These are phyloP conservation scores for Drosophila micromelanica DNA, from an alignment of 1,140 invertebrate species.

Conservation along the genomic window DNA sequence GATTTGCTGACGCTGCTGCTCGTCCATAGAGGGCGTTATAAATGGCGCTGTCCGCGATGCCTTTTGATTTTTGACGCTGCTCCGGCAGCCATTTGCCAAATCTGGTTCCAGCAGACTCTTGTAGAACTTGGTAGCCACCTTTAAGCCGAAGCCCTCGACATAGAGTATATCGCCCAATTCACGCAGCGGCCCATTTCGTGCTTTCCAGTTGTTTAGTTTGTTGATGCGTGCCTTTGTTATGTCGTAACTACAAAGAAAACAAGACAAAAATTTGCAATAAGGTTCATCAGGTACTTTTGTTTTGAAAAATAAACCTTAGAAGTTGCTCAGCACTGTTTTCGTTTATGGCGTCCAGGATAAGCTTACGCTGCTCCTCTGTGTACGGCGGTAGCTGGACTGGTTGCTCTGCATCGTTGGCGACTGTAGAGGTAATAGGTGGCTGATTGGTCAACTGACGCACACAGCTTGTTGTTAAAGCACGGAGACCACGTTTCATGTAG, in stretches of 20 bases:
- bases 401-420: slow-evolving; percentile 1
- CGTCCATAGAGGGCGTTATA: slow-evolving; percentile 63
- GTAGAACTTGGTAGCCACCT: slow-evolving; percentile 67
- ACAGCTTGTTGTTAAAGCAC: slow-evolving; percentile 3
- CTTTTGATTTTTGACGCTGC: slow-evolving; percentile 10
- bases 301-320: slow-evolving; percentile 32
- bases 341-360: slow-evolving; percentile 61
- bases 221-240: slow-evolving; percentile 67
- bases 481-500: slow-evolving; percentile 5
- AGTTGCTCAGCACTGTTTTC: slow-evolving; percentile 43
- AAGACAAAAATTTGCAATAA: neutral
- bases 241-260: slow-evolving; percentile 56
- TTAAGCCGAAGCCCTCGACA: slow-evolving; percentile 76
- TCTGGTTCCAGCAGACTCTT: slow-evolving; percentile 55
- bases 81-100: neutral
- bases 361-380: slow-evolving; percentile 36
- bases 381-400: slow-evolving; percentile 42
- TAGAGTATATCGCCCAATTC: slow-evolving; percentile 61
- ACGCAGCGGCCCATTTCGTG: slow-evolving; percentile 58
- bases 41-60: slow-evolving; percentile 49
- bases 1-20: slow-evolving; percentile 38
- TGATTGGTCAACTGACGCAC: slow-evolving; percentile 13
- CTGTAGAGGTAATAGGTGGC: too few relatives aligned
- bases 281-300: neutral
- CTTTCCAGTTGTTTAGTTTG: slow-evolving; percentile 66